phyloP scores from a whole-genome alignment of 2,888 invertebrate genomes.

The Drosophila austrosaltans region DNA sequence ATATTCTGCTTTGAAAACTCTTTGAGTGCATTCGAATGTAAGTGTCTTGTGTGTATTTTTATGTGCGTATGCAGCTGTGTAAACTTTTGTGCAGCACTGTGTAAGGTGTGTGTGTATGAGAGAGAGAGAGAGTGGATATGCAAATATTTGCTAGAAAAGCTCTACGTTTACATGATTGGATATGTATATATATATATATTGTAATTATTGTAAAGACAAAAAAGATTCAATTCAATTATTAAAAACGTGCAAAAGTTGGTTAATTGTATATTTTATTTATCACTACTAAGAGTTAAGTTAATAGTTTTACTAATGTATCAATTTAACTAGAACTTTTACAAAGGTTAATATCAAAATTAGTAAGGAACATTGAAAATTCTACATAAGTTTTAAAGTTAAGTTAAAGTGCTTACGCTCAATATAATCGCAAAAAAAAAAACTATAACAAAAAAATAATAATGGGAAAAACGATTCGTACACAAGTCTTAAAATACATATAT shows the following conservation, averaged over 20 bases:
- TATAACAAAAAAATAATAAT: slow-evolving; percentile 43
- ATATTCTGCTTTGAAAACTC: slow-evolving; percentile 56
- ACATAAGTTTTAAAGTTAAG: slow-evolving; percentile 32
- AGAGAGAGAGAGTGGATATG: slow-evolving; percentile 34
- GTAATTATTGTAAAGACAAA: slow-evolving; percentile 49
- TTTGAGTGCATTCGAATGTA: slow-evolving; percentile 29
- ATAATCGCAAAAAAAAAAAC: slow-evolving; percentile 32
- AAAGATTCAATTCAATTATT: slow-evolving; percentile 17
- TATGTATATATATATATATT: slow-evolving; percentile 25
- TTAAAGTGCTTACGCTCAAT: slow-evolving; percentile 26
- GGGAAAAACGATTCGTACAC: slow-evolving; percentile 38
- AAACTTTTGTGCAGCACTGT: slow-evolving; percentile 56
- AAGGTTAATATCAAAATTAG: slow-evolving; percentile 70
- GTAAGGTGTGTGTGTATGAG: slow-evolving; percentile 25
- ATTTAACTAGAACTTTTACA: slow-evolving; percentile 54
- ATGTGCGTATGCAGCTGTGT: background rate
- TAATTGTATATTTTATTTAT: slow-evolving; percentile 65
- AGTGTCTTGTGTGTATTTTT: background rate
- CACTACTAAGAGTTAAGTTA: slow-evolving; percentile 41
- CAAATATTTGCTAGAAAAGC: slow-evolving; percentile 44
- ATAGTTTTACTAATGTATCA: slow-evolving; percentile 30
- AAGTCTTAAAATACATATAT: slow-evolving; percentile 32
- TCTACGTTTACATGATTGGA: slow-evolving; percentile 47
- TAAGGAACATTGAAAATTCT: slow-evolving; percentile 67
- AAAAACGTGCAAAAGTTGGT: slow-evolving; percentile 67